Conservation (phyloP, 2,888 invertebrate genomes). For the Cataglyphis albicans region DNA sequence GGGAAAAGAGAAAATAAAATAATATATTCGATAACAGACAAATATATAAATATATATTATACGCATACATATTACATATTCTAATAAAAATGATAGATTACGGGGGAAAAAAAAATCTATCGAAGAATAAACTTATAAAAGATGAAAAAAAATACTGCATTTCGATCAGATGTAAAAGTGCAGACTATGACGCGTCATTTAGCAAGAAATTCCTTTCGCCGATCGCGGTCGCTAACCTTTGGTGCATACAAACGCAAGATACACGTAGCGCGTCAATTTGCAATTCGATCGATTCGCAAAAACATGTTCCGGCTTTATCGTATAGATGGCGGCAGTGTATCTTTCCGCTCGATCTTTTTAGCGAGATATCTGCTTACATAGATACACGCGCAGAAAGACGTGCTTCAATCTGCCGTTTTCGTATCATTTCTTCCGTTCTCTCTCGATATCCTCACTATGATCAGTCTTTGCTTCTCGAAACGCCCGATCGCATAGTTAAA, state of each 20-base stretch:
- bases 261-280: not conserved
- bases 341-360: not conserved
- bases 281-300: slow-evolving; percentile 69
- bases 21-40: slow-evolving; percentile 83
- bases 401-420: not conserved
- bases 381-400: not conserved
- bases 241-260: not conserved
- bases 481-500: slow-evolving; percentile 23
- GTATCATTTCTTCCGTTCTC: not conserved
- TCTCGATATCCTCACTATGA: slow-evolving; percentile 33
- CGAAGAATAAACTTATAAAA: not conserved
- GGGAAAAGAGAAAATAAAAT: slow-evolving; percentile 80
- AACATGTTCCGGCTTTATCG: slow-evolving; percentile 51
- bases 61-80: slow-evolving; percentile 75
- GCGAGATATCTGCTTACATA: not conserved
- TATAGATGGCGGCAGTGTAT: slow-evolving; percentile 75
- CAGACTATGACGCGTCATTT: not conserved
- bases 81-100: slow-evolving; percentile 81
- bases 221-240: not conserved
- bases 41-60: slow-evolving; percentile 76
- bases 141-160: not conserved
- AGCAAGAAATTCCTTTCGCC: not conserved
- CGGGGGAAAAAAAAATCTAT: slow-evolving; percentile 62
- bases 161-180: not conserved
- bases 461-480: slow-evolving; percentile 23